Base-by-base conservation (phyloP, 2,888 invertebrate genomes). In the Chrysina gloriosa region DNA sequence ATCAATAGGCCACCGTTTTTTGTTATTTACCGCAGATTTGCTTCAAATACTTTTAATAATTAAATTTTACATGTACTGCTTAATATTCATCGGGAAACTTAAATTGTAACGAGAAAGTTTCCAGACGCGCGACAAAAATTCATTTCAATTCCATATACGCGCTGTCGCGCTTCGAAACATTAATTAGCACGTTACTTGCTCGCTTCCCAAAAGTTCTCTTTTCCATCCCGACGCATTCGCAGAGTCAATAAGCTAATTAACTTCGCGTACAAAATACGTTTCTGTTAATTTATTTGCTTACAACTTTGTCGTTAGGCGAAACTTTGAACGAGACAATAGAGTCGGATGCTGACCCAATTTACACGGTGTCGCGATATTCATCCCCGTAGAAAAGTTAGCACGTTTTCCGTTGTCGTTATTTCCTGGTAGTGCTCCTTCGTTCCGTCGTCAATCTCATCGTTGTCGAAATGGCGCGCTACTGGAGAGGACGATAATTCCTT, bases 281-380 rank as follows among this genome's bases (percentile, higher is more conserved):
- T 56, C 16, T 61, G 27, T 45, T 61, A 61, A 61, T 61, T 61
- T 61, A 61, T 61, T 61, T 39, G 42, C 42, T 61, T 27, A 61
- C 42, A 61, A 27, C 42, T 61, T 42, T 27, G 27, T 42, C 39
- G n/a, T 7, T 61, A 61, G 16, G n/a, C 45, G 29, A 27, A 61
- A 42, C 27, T 61, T 61, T 5, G 19, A 25, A 7, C 5, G 16
- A 42, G 58, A 58, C 58, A 61, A 61, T 61, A 42, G n/a, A 27
- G 39, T 1, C 42, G 58, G 42, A 39, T 42, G n/a, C 42, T 61
- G 58, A 61, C 45, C 58, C 29, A 61, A 61, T 61, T 61, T 42
- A 27, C 58, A 36, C 36, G 21, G 2, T 36, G 56, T 21, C 36
- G 36, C 25, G 3, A 16, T 36, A 36, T 14, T 56, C 56, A n/a